phyloP scores from a whole-genome alignment of 1,140 invertebrate genomes.

The Scaptodrosophila lebanonensis region DNA sequence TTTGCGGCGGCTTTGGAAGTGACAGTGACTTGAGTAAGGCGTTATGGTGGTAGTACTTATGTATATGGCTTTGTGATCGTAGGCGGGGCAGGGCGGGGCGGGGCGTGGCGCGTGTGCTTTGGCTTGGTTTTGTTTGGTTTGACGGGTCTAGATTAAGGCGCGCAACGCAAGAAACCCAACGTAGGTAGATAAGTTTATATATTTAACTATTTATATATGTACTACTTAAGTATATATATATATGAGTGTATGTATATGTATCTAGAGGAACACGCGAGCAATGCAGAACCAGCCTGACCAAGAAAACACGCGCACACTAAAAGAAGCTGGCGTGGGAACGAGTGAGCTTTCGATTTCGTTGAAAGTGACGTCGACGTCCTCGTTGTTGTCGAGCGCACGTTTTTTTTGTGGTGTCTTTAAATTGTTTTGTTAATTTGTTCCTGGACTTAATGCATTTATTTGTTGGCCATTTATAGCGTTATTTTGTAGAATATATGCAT shows the following conservation, averaged over 20 bases:
- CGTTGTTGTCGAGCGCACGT: slow-evolving; percentile 18
- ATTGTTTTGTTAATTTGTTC: no score
- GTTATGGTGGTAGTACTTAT: slow-evolving; percentile 46
- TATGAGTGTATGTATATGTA: slow-evolving; percentile 21
- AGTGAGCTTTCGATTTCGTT: slow-evolving; percentile 13
- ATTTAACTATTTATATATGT: slow-evolving; percentile 28
- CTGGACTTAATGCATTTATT: slow-evolving; percentile 57
- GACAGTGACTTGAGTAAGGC: slow-evolving; percentile 66
- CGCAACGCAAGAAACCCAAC: slow-evolving; percentile 59
- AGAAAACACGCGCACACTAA: no score
- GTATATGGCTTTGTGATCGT: slow-evolving; percentile 8
- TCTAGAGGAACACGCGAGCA: not conserved
- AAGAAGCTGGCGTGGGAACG: slow-evolving; percentile 13
- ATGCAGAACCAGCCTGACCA: slow-evolving; percentile 43
- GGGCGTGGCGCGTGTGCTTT: slow-evolving; percentile 19
- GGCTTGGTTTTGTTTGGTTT: no score
- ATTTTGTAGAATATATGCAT: slow-evolving; percentile 23
- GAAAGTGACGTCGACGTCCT: not conserved
- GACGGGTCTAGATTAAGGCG: slow-evolving; percentile 47
- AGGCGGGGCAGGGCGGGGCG: slow-evolving; percentile 15
- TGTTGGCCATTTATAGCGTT: slow-evolving; percentile 17
- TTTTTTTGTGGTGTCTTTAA: no score
- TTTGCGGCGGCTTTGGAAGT: slow-evolving; percentile 39
- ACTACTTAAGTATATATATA: slow-evolving; percentile 19
- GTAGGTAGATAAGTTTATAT: slow-evolving; percentile 39